Evolutionary conservation across 1,140 invertebrate species (phyloP).

Genomic region (Drosophila eugracilis): DNA sequence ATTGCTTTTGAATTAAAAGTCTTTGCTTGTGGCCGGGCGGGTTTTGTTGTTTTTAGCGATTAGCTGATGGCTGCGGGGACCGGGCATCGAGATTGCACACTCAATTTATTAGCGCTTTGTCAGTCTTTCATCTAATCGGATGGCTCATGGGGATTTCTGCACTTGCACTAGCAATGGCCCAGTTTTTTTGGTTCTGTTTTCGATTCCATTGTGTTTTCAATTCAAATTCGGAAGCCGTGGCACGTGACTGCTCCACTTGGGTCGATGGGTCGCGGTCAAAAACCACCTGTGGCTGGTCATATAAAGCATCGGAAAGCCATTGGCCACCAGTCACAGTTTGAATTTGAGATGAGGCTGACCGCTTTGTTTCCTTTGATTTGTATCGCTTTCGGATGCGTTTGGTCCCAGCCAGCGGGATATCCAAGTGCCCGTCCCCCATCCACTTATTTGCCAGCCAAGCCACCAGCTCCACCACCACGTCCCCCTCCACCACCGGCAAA

Average conservation of each 20-base stretch:
- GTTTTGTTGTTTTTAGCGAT: constrained; percentile 81
- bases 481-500: constrained; percentile 36
- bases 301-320: constrained; percentile 34
- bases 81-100: constrained; percentile 25
- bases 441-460: constrained; percentile 60
- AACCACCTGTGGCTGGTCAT: constrained; percentile 17
- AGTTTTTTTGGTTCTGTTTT: constrained; percentile 42
- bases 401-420: constrained; percentile 57
- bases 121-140: constrained; percentile 42
- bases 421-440: constrained; percentile 57
- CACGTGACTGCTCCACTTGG: constrained; percentile 53
- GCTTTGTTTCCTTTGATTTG: constrained; percentile 25
- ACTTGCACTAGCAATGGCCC: constrained; percentile 60
- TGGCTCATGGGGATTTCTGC: constrained; percentile 30
- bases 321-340: constrained; percentile 37
- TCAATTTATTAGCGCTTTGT: constrained; percentile 71
- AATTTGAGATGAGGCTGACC: constrained; percentile 40
- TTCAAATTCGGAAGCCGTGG: constrained; percentile 32
- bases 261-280: constrained; percentile 51
- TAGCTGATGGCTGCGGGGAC: constrained; percentile 42
- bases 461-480: constrained; percentile 31
- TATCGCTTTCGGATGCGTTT: constrained; percentile 14
- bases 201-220: constrained; percentile 13
- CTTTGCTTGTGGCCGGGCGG: constrained; percentile 68
- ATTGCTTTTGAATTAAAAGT: constrained; percentile 71